Evolutionary conservation across 2,113 vertebrate genomes (phyloP).

Genomic region (Calidris pygmaea): DNA sequence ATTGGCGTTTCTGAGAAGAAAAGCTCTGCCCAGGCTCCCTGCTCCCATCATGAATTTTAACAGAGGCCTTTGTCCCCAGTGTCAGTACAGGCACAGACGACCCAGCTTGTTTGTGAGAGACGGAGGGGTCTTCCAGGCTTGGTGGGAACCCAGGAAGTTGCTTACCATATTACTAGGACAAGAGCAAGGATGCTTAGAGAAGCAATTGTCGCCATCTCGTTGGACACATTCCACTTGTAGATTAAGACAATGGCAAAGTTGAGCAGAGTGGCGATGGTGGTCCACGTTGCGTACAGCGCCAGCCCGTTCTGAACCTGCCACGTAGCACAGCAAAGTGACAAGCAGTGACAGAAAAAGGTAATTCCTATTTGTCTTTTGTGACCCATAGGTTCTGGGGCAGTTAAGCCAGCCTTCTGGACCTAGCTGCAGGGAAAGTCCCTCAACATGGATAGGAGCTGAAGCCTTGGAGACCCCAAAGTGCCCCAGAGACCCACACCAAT

Average conservation of each 20-base stretch:
- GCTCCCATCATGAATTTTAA: neutral
- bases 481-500: neutral
- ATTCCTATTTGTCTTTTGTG: too few species aligned
- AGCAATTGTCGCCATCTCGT: conserved; percentile 67
- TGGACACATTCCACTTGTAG: conserved; percentile 66
- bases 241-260: conserved; percentile 79
- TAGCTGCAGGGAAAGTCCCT: neutral
- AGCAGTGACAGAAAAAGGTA: neutral
- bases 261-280: conserved; percentile 78
- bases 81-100: neutral
- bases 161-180: conserved; percentile 76
- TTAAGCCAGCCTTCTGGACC: neutral
- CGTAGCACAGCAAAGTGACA: neutral
- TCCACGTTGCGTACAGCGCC: conserved; percentile 81
- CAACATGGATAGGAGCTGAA: neutral
- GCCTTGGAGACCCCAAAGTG: too few species aligned
- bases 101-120: neutral
- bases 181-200: conserved; percentile 79
- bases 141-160: accelerated
- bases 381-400: accelerated
- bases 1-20: neutral
- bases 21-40: neutral
- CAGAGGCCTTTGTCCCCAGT: neutral
- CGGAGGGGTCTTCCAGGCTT: neutral
- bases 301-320: conserved; percentile 85